A percentile compares a stretch with the other conserved stretches of the same genome.
These are phyloP conservation scores for Anguilla obscura DNA, from an alignment of 2,797 vertebrate species.

Conservation along the genomic window DNA sequence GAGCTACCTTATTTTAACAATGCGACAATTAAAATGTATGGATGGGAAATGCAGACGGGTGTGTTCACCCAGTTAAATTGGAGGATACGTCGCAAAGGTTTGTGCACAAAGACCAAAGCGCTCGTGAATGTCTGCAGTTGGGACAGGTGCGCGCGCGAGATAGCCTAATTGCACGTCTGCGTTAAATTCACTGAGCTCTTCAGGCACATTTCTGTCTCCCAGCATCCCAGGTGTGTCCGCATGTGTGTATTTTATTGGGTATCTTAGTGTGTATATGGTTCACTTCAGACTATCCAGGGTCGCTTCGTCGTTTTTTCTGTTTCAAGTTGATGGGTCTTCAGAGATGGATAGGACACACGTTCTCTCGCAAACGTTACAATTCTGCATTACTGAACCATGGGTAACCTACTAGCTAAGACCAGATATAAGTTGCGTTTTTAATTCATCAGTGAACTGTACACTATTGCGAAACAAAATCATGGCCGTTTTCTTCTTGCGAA, in stretches of 20 bases:
- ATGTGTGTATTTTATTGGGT: neutral
- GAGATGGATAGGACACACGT: too few species aligned
- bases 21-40: neutral
- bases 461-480: too few species aligned
- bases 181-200: neutral
- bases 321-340: too few species aligned
- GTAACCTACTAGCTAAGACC: too few species aligned
- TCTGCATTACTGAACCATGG: too few species aligned
- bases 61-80: neutral
- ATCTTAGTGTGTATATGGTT: too few species aligned
- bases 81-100: neutral
- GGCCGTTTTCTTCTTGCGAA: too few species aligned
- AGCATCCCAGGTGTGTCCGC: neutral
- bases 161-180: conserved; percentile 6
- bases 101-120: neutral
- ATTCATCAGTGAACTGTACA: too few species aligned
- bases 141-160: neutral
- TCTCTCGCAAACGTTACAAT: too few species aligned
- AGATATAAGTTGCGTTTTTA: too few species aligned
- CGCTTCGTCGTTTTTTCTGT: too few species aligned
- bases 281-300: too few species aligned
- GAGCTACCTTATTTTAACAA: neutral
- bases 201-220: neutral
- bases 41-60: neutral
- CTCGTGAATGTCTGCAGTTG: neutral